Conservation (phyloP, 2,113 vertebrate genomes). For the Polypterus bichir region DNA sequence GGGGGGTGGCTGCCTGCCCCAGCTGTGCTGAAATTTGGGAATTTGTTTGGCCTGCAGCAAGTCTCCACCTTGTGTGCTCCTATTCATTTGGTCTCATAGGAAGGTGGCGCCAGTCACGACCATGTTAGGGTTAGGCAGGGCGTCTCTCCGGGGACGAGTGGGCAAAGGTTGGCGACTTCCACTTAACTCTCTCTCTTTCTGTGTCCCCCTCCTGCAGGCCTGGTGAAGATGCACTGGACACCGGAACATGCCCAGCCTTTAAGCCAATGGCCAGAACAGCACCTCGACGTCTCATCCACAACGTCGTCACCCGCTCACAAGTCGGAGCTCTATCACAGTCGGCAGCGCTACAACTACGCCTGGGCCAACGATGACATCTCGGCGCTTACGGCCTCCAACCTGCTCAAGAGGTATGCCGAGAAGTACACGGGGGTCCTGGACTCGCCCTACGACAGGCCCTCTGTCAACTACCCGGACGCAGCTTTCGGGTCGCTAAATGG, state of each 20-base stretch:
- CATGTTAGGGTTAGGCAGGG: no score
- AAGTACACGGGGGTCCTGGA: constrained; percentile 86
- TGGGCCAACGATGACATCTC: constrained; percentile 97
- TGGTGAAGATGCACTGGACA: constrained; percentile 98
- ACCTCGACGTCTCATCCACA: constrained; percentile 93
- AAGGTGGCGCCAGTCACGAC: neutral
- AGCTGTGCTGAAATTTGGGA: constrained; percentile 15
- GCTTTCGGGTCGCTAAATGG: constrained; percentile 64
- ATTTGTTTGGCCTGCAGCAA: constrained; percentile 22
- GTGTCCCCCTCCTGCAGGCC: constrained; percentile 27
- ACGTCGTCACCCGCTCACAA: constrained; percentile 92
- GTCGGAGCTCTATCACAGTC: constrained; percentile 63
- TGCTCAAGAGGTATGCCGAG: constrained; percentile 91
- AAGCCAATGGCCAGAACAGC: constrained; percentile 97
- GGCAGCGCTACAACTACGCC: constrained; percentile 77
- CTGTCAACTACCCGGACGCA: constrained; percentile 52
- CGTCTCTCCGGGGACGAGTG: no score
- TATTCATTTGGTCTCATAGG: constrained; percentile 24
- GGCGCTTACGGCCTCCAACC: constrained; percentile 85
- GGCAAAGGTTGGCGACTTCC: no score
- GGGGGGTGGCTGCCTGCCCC: neutral
- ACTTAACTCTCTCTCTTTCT: neutral
- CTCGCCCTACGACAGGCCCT: constrained; percentile 69
- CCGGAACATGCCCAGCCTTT: constrained; percentile 96
- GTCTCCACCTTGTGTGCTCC: constrained; percentile 21